Evolutionary conservation across 2,797 vertebrate species (phyloP), one percentile per base, ranked within the genome.

Genomic region (Acipenser transmontanus): DNA sequence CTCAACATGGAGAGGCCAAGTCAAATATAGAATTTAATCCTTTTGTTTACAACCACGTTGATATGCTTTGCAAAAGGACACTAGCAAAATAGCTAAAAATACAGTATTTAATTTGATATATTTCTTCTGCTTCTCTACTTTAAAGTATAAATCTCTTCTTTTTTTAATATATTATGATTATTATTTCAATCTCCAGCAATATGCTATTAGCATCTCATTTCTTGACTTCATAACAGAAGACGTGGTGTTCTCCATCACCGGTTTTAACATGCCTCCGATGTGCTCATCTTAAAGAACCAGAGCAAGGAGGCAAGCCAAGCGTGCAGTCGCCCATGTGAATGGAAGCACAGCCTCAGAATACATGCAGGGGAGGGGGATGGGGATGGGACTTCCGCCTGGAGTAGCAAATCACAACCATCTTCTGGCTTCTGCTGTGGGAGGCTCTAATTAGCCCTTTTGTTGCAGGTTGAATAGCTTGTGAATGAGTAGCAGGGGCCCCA

Each of bases 361-460:
- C 84, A 87, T 85, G 88, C 1, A 75, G 82, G 4, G 47, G 12
- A 14, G 9, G 12, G 6, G 11, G 14, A 80, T 7, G 80, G 11
- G 6, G 4, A 2, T 7, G 17, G 20, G 1, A 61, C 5, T 13
- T 6, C 47, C 0, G 5, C 8, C 17, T 6, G 85, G 89, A 89
- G 87, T 87, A 88, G 89, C 87, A 87, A 88, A 88, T 85, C 81
- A 69, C 82, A 85, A 76, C 79, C 79, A 84, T 87, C 78, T 63
- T 75, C 73, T 65, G 82, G 80, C 82, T 88, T 84, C 83, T 79
- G 82, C 80, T 13, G 65, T 85, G 85, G 82, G 86, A 85, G 80
- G 77, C 81, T 86, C 85, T 91, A 85, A 85, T 90, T 90, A 89
- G 85, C 85, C 85, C 81, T 84, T 93, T 91, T 81, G 85, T 89